Evolutionary conservation across 2,888 invertebrate genomes (phyloP), one percentile per base, ranked within the genome.

Genomic region (Xiphydria camelus): DNA sequence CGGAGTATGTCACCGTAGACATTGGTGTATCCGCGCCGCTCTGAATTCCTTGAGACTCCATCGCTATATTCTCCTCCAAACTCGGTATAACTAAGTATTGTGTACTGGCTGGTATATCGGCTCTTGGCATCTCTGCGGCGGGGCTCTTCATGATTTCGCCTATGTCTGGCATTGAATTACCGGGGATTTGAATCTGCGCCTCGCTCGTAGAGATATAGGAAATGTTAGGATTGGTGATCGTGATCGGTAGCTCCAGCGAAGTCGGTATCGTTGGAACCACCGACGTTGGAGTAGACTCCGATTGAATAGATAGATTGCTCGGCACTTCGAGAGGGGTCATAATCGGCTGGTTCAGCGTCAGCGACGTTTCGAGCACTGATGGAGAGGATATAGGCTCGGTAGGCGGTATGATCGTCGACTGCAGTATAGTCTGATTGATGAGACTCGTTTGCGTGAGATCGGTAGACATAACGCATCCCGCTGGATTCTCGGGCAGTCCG

Each of bases 291-390:
- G 74, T 57, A 4, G 59, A 29, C 64, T 79, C 64, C 61, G 79
- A 53, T 42, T 75, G 68, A 65, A 77, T 51, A 53, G 76, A 61
- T 66, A 72, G 43, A 47, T 51, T 84, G 23, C 80, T 79, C 4
- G 89, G 88, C 17, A 86, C 81, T 72, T 90, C 90, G 18, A 87
- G 75, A 0, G 90, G 86, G 1, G 90, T 87, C 91, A 91, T 91
- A 40, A 91, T 91, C 0, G 91, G 88, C 71, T 86, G 88, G 65
- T 89, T 83, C 10, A 89, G 78, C 7, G 86, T 83, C 3, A 87
- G 79, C 56, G 87, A 89, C 0, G 90, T 90, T 71, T 89, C 90
- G 3, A 85, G 82, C 0, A 89, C 87, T 51, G 84, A 81, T 45
- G 85, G 75, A 18, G 79, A 78, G 42, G 78, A 77, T 61, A 80